These are phyloP conservation scores for Alca torda DNA, from an alignment of 2,797 vertebrate genomes.

Conservation along the genomic window DNA sequence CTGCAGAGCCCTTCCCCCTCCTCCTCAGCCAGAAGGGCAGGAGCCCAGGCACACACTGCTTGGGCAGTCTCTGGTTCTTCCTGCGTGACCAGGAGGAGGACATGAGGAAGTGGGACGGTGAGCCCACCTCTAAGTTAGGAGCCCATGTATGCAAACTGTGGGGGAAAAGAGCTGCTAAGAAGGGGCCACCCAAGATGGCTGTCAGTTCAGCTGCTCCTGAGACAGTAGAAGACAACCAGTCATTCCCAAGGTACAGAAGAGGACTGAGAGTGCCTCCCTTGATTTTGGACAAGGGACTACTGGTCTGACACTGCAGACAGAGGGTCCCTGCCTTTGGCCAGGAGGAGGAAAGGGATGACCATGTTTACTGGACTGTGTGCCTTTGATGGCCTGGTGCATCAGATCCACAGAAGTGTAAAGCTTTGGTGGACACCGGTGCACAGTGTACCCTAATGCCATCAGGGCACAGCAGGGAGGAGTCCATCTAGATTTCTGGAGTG, in stretches of 20 bases:
- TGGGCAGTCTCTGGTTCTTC: neutral
- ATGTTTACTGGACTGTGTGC: no score
- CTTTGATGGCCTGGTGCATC: no score
- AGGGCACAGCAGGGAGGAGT: rapidly evolving
- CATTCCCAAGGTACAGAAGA: neutral
- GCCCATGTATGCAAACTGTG: neutral
- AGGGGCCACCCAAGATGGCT: neutral
- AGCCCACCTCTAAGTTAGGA: neutral
- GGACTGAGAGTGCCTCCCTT: neutral
- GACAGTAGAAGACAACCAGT: neutral
- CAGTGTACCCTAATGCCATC: neutral
- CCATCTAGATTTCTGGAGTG: neutral
- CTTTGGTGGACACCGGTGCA: no score
- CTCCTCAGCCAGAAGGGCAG: neutral
- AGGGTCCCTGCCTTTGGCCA: no score
- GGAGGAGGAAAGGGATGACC: no score
- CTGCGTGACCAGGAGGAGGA: neutral
- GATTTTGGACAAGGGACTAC: neutral
- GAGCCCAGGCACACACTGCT: rapidly evolving
- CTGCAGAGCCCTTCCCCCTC: neutral
- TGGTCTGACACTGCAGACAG: neutral
- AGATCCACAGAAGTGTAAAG: no score
- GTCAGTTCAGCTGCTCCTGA: neutral
- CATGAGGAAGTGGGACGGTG: neutral
- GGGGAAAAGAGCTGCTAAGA: neutral